Base-by-base conservation (phyloP, 2,888 invertebrate genomes). In the Stictocephala bisonia region DNA sequence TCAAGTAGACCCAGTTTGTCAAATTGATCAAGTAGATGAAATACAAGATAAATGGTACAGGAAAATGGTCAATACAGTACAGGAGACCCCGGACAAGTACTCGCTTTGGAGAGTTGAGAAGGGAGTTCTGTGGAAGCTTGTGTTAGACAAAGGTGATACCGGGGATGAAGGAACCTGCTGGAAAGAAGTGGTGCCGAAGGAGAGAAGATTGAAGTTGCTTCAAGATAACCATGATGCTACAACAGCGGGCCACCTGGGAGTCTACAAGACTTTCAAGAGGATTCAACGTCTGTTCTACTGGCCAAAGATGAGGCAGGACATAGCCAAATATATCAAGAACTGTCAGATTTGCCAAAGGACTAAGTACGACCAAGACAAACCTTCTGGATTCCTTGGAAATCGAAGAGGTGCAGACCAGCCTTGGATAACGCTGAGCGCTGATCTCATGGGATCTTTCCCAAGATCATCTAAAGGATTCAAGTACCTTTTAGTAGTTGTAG, bases 401-500 rank as follows among this genome's bases (percentile, higher is more conserved):
- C 50, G 24, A 9, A 15, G 58, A 64, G 22, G 27, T 20, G 50
- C 15, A 6, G 22, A 44, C 20, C 11, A 27, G 15, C 64, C 71
- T 3, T 71, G 60, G 64, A 26, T 20, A 1, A 71, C 50, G 35
- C 6, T 78, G 40, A 56, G 72, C 9, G 50, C 74, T 0, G 82
- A 83, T 58, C 29, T 82, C 0, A 75, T 83, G 15, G 81, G 80
- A 9, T 81, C 81, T 1, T 73, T 82, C 7, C 81, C 81, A 0
- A 50, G 79, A 0, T 81, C 80, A 9, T 71, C 53, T 1, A 74
- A 76, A 60, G 80, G 80, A 7, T 77, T 80, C 69, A 68, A 27
- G 1, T 79, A 76, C 44, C 71, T 80, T n/a, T 35, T 81, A 7
- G 79, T 80, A 15, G 76, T 80, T 4, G 77, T 78, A 29, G 81